phyloP scores from a whole-genome alignment of 2,113 vertebrate genomes.

The Pandion haliaetus region DNA sequence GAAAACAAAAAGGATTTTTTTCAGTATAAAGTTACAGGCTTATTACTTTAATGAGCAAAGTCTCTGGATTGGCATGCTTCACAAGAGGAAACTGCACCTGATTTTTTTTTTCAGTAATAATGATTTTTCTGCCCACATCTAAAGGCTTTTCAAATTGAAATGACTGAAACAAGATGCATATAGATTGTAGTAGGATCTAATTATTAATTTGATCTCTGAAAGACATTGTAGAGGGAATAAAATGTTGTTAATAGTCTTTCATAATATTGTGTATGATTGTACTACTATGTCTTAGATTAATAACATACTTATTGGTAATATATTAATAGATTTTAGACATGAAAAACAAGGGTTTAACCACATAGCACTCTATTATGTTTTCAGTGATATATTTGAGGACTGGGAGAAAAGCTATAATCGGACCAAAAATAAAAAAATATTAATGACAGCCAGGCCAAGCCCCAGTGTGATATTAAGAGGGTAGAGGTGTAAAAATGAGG shows the following conservation, averaged over 20 bases:
- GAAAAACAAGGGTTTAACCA: neutral
- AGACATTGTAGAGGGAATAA: neutral
- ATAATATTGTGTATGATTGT: neutral
- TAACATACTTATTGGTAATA: neutral
- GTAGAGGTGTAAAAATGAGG: neutral
- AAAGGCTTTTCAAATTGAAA: neutral
- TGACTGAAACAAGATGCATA: neutral
- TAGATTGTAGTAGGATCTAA: neutral
- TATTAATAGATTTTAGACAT: neutral
- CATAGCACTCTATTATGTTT: neutral
- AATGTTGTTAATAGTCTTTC: neutral
- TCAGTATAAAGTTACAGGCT: neutral
- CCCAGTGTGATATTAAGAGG: neutral
- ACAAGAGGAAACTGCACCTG: neutral
- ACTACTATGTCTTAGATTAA: neutral
- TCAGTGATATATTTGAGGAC: neutral
- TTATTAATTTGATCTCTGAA: neutral
- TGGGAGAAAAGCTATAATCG: neutral
- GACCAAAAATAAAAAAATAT: neutral
- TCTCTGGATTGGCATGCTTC: neutral
- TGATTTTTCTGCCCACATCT: neutral
- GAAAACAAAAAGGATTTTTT: neutral
- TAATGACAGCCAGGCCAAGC: neutral
- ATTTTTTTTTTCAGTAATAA: neutral
- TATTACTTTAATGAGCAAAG: neutral